Conservation (phyloP, 2,888 invertebrate genomes). For the Aphodius sticticus region DNA sequence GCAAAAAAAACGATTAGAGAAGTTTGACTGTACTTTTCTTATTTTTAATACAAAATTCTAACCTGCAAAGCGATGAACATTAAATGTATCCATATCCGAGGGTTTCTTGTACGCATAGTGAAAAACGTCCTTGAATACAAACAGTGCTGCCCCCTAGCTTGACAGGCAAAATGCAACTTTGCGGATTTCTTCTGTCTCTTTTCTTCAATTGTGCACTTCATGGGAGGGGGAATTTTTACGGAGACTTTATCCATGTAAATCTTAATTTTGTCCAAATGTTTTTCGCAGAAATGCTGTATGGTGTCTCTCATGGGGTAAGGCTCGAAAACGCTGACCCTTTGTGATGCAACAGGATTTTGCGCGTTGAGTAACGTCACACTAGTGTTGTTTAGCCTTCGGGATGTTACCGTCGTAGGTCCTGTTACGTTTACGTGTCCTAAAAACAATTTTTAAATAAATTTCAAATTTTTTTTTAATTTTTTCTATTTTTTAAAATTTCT, state of each 20-base stretch:
- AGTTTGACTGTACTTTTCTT: no score
- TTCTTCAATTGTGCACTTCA: conserved; percentile 94
- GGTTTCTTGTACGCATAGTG: conserved; percentile 80
- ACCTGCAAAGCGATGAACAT: conserved; percentile 92
- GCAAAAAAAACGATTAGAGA: conserved; percentile 34
- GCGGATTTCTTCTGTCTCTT: conserved; percentile 85
- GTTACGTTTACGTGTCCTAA: conserved; percentile 63
- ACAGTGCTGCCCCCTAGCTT: conserved; percentile 83
- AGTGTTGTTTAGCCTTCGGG: conserved; percentile 73
- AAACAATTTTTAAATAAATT: neutral
- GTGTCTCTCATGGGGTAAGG: conserved; percentile 92
- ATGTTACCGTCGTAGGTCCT: conserved; percentile 70
- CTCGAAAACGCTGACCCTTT: conserved; percentile 85
- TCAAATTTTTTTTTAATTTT: conserved; percentile 22
- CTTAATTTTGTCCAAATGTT: conserved; percentile 91
- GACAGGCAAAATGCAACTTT: conserved; percentile 89
- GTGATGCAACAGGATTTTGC: conserved; percentile 57
- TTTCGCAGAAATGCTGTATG: conserved; percentile 95
- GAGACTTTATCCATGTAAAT: conserved; percentile 89
- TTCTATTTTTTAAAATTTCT: neutral
- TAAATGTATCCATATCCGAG: conserved; percentile 92
- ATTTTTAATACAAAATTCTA: conserved; percentile 5
- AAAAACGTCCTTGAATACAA: conserved; percentile 83
- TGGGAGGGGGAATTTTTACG: conserved; percentile 85
- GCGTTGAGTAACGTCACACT: conserved; percentile 78